Conservation (phyloP, 2,113 vertebrate species). For the Thalassoma bifasciatum region DNA sequence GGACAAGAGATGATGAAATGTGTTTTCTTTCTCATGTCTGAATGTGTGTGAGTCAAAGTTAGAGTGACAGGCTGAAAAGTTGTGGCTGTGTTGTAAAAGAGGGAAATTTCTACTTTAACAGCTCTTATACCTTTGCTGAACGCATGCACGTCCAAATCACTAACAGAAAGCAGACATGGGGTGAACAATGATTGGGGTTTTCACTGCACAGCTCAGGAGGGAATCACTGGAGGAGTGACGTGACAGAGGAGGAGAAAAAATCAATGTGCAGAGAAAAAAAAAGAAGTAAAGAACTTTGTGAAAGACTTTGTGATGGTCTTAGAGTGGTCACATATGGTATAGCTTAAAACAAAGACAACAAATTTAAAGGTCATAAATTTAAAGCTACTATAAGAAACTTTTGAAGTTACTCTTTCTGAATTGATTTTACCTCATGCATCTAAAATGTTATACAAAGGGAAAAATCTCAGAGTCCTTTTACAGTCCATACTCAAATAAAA, state of each 20-base stretch:
- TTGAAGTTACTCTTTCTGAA: no score
- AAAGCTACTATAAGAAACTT: no score
- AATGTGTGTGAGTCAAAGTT: constrained; percentile 37
- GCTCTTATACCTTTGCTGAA: constrained; percentile 72
- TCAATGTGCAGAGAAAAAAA: neutral
- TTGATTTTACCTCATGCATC: no score
- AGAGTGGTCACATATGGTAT: no score
- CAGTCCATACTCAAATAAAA: no score
- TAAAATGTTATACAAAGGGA: no score
- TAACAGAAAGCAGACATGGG: constrained; percentile 80
- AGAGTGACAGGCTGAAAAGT: constrained; percentile 13
- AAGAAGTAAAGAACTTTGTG: neutral
- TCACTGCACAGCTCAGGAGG: constrained; percentile 49
- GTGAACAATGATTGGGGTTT: constrained; percentile 56
- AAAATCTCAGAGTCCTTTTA: no score
- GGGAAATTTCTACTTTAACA: constrained; percentile 69
- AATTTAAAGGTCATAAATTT: no score
- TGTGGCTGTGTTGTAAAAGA: constrained; percentile 58
- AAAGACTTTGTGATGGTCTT: neutral
- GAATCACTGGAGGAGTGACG: constrained; percentile 51
- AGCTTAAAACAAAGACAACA: no score
- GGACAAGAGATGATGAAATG: constrained; percentile 13
- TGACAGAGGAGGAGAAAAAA: constrained; percentile 20
- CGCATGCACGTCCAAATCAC: constrained; percentile 64
- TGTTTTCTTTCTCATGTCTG: constrained; percentile 29